These are phyloP conservation scores for Brachyptera putata DNA, from an alignment of 2,888 invertebrate genomes.

Conservation along the genomic window DNA sequence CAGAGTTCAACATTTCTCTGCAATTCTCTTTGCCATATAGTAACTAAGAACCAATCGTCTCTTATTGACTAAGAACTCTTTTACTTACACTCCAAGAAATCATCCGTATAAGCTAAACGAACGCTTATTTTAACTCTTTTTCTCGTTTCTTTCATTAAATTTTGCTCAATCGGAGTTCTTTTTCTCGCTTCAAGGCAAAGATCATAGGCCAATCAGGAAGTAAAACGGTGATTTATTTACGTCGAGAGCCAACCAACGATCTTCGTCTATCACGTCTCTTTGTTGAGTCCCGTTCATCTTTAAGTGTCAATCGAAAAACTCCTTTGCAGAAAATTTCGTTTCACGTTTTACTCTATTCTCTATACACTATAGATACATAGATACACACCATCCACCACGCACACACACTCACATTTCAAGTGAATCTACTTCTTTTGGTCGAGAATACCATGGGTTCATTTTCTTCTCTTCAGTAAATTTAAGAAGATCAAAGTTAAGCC, in stretches of 20 bases:
- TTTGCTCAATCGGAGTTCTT: conserved; percentile 1
- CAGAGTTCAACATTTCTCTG: no score
- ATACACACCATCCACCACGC: no score
- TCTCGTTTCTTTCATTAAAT: not conserved
- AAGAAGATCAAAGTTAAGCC: not conserved
- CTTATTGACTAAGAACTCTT: no score
- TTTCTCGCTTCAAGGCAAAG: not conserved
- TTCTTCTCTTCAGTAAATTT: conserved; percentile 2
- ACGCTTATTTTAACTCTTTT: no score
- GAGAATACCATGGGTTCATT: not conserved
- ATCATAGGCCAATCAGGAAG: conserved; percentile 1
- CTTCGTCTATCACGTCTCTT: not conserved
- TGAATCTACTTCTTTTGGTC: not conserved
- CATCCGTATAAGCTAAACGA: no score
- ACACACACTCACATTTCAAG: not conserved
- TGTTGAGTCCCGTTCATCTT: not conserved
- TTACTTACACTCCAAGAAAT: no score
- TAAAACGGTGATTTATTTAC: conserved; percentile 2
- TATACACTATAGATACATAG: no score
- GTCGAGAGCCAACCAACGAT: not conserved
- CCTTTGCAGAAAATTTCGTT: not conserved
- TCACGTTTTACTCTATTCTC: no score
- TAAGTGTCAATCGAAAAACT: not conserved
- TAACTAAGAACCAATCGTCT: no score
- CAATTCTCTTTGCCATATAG: no score